Base-by-base conservation (phyloP, 53 echinoderm and acorn worm genomes). In the Temnopleurus reevesii region DNA sequence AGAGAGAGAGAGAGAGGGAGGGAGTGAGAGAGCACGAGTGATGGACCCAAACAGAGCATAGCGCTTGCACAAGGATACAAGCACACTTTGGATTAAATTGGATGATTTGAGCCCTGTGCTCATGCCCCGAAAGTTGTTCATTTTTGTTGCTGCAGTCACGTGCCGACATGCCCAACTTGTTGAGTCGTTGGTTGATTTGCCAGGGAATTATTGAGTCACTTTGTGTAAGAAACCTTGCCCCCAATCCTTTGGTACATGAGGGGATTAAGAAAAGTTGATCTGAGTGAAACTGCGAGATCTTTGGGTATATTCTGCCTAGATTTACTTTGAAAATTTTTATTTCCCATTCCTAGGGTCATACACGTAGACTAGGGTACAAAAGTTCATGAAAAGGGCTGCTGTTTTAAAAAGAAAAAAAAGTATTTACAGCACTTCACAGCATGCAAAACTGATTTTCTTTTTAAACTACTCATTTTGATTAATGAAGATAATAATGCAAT, bases 221-320 rank as follows among this genome's bases (percentile, higher is more conserved):
- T 71, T 38, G 41, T 71, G 71, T 71, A 36, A 71, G 41, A n/a
- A 41, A 41, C 36, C 41, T 71, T 41, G 71, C 36, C 71, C 71
- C 15, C 21, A n/a, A 6, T 71, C 19, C 41, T 41, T 60, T 38
- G 71, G 1, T 21, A 21, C n/a, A 41, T 71, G 71, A 71, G 36
- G n/a, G n/a, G n/a, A n/a, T n/a, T n/a, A n/a, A n/a, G n/a, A n/a
- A 36, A 71, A 34, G 36, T 71, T 12, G 71, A 41, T n/a, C n/a
- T n/a, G n/a, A n/a, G n/a, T n/a, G n/a, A n/a, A n/a, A n/a, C n/a
- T n/a, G n/a, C n/a, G n/a, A n/a, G n/a, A n/a, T n/a, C n/a, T n/a
- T n/a, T n/a, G n/a, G n/a, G n/a, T n/a, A n/a, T n/a, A n/a, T n/a
- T n/a, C n/a, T n/a, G n/a, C n/a, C n/a, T n/a, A n/a, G n/a, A 71